These are phyloP conservation scores for Pristionchus fissidentatus DNA, from an alignment of 2,888 invertebrate species.

Conservation along the genomic window DNA sequence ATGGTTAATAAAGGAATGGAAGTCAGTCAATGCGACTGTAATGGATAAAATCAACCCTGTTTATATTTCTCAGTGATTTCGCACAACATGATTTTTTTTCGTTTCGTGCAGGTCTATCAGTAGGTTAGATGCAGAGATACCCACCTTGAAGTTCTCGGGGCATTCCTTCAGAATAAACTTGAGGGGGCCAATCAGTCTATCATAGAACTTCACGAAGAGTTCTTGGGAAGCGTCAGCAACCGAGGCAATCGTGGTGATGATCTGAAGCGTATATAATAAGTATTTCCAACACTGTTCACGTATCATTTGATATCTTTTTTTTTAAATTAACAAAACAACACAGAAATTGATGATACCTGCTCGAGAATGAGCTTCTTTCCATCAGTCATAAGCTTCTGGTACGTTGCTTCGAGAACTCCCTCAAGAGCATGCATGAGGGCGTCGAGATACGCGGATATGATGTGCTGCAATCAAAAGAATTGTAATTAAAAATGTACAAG, in stretches of 20 bases:
- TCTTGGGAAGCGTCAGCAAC: conserved; percentile 98
- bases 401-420: conserved; percentile 89
- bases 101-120: background rate
- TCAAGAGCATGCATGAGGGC: conserved; percentile 92
- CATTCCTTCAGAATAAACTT: conserved; percentile 88
- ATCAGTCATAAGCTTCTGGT: conserved; percentile 90
- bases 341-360: conserved; percentile 82
- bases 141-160: conserved; percentile 53
- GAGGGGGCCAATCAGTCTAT: conserved; percentile 88
- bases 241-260: conserved; percentile 83
- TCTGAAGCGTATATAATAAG: no score
- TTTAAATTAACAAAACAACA: background rate
- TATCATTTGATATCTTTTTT: background rate
- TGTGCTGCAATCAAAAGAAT: conserved; percentile 77
- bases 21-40: background rate
- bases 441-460: conserved; percentile 90
- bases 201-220: conserved; percentile 94
- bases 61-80: conserved; percentile 8
- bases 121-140: background rate
- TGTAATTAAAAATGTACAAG: background rate
- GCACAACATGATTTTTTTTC: background rate
- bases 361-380: conserved; percentile 96
- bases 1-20: background rate
- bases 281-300: no score
- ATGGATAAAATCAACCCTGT: background rate